Conservation (phyloP, 1,140 invertebrate genomes). For the Zaprionus taronus region DNA sequence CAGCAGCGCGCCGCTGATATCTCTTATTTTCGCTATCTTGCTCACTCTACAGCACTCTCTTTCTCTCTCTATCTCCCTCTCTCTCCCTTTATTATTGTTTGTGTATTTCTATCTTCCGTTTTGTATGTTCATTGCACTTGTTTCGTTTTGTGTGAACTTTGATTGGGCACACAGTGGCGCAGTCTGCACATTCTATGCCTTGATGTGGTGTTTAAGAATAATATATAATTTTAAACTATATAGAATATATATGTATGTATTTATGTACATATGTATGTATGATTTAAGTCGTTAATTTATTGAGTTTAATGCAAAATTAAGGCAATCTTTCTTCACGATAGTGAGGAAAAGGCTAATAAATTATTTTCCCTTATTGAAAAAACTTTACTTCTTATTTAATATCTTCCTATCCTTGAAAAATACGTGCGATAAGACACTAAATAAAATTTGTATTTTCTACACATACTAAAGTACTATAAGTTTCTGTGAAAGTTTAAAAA, state of each 20-base stretch:
- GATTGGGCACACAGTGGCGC: slow-evolving; percentile 10
- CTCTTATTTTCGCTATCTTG: slow-evolving; percentile 36
- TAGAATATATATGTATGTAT: no score
- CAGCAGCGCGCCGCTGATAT: slow-evolving; percentile 24
- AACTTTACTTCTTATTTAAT: not conserved
- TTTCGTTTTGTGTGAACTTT: slow-evolving; percentile 32
- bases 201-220: not conserved
- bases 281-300: no score
- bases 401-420: no score
- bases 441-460: no score
- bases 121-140: slow-evolving; percentile 10
- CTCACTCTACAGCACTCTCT: slow-evolving; percentile 8
- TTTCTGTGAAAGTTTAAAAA: no score
- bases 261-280: no score
- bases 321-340: no score
- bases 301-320: no score
- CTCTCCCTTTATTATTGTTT: slow-evolving; percentile 4
- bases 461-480: no score
- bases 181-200: not conserved
- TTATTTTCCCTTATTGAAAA: not conserved
- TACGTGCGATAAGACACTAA: no score
- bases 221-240: not conserved
- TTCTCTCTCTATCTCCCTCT: not conserved
- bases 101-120: slow-evolving; percentile 26
- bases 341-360: no score